Evolutionary conservation across 1,140 invertebrate genomes (phyloP).

Genomic region (Oryctes rhinoceros): DNA sequence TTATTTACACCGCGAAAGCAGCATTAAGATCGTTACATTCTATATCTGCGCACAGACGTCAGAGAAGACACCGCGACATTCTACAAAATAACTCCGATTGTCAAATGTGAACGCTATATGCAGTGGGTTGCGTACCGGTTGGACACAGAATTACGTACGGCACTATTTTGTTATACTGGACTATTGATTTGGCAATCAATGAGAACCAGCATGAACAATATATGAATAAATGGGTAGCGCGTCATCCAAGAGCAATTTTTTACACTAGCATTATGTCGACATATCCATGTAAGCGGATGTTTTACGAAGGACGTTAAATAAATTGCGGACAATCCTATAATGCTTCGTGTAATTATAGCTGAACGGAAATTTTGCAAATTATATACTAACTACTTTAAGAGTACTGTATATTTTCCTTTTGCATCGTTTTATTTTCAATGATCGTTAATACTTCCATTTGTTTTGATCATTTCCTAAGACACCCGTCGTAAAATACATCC

Average conservation of each 20-base stretch:
- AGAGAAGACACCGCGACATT: too few relatives aligned
- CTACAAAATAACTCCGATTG: too few relatives aligned
- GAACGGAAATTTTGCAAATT: not conserved
- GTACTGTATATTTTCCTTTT: not conserved
- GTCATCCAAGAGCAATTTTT: slow-evolving; percentile 4
- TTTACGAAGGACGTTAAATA: not conserved
- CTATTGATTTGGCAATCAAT: not conserved
- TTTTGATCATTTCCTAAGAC: not conserved
- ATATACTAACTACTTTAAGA: not conserved
- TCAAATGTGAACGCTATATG: too few relatives aligned
- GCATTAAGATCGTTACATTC: too few relatives aligned
- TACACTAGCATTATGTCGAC: not conserved
- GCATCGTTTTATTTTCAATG: not conserved
- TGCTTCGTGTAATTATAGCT: not conserved
- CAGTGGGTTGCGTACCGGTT: too few relatives aligned
- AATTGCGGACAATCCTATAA: not conserved
- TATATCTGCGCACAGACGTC: too few relatives aligned
- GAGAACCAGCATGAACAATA: not conserved
- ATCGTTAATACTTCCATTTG: not conserved
- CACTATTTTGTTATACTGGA: not conserved
- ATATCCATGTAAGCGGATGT: not conserved
- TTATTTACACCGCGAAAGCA: too few relatives aligned
- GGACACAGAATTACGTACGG: not conserved
- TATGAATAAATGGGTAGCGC: slow-evolving; percentile 8
- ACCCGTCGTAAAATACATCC: not conserved